These are phyloP conservation scores for Steatocranus sp. DNA, from an alignment of 2,797 vertebrate species.

Conservation along the genomic window DNA sequence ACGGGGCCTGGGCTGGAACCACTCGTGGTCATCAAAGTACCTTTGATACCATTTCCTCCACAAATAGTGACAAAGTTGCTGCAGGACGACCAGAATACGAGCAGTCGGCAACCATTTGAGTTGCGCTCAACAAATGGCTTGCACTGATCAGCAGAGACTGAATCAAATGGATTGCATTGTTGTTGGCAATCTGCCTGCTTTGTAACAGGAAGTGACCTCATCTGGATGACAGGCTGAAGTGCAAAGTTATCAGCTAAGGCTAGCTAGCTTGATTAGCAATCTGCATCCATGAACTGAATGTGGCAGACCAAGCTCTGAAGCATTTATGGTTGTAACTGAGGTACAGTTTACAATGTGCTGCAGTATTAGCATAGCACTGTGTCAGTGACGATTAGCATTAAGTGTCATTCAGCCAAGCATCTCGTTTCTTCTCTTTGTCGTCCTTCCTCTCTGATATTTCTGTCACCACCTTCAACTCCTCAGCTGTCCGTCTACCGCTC, in stretches of 20 bases:
- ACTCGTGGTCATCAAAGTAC: not conserved
- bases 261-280: not conserved
- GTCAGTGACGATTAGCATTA: not conserved
- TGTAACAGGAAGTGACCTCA: not conserved
- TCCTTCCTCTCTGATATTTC: not conserved
- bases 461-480: not conserved
- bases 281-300: not conserved
- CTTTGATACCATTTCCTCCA: not conserved
- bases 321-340: accelerated
- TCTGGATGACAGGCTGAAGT: not conserved
- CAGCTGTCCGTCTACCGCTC: not conserved
- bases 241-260: not conserved
- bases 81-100: not conserved
- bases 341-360: accelerated
- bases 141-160: not conserved
- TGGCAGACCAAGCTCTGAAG: not conserved
- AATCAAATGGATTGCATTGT: accelerated
- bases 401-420: not conserved
- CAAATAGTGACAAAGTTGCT: not conserved
- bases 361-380: not conserved
- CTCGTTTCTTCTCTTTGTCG: not conserved
- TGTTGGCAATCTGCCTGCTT: not conserved
- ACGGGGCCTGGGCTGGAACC: not conserved
- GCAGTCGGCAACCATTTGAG: not conserved
- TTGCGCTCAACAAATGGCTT: accelerated